Evolutionary conservation across 2,888 invertebrate species (phyloP), one percentile per base, ranked within the genome.

Genomic region (Myopa tessellatipennis): DNA sequence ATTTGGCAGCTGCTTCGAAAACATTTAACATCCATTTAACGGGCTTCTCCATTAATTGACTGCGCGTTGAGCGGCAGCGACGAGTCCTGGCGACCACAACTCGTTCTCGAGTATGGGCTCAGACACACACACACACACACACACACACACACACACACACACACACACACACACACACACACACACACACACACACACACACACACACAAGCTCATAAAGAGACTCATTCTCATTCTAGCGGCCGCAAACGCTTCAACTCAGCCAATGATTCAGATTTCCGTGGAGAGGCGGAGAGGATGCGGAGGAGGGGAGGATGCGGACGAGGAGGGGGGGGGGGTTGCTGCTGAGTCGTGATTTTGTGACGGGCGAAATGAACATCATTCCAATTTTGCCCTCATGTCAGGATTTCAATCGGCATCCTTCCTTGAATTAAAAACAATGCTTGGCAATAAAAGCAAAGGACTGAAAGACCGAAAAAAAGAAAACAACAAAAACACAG

Each of bases 11-110:
- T 87, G 87, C 82, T 86, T 83, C 83, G 78, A 83, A 84, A 84
- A 83, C 88, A 87, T 85, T 87, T 85, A 86, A 86, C 85, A 85
- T 84, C 85, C 87, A 87, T 87, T 87, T 87, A 83, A 80, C 82
- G 80, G 82, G 83, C 84, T 84, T 84, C 86, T 85, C 83, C 82
- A 84, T 84, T 86, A 87, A 87, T 87, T 86, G 85, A 84, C 80
- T 78, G 77, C 69, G 38, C 72, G 40, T 52, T 71, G 58, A 72
- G 18, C 40, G 38, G n/a, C 45, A 10, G 18, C 68, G 5, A 26
- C 7, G 63, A 63, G 72, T 45, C 63, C 63, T 36, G 45, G 50
- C 67, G 67, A 74, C 34, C 50, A 36, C 61, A 55, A 71, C 71
- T 36, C 60, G n/a, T 10, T 36, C 36, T 58, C 50, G 6, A 74